Percentiles rank a stretch among this genome's conserved stretches.
phyloP scores from a whole-genome alignment of 2,113 vertebrate genomes.

The Gadus macrocephalus region DNA sequence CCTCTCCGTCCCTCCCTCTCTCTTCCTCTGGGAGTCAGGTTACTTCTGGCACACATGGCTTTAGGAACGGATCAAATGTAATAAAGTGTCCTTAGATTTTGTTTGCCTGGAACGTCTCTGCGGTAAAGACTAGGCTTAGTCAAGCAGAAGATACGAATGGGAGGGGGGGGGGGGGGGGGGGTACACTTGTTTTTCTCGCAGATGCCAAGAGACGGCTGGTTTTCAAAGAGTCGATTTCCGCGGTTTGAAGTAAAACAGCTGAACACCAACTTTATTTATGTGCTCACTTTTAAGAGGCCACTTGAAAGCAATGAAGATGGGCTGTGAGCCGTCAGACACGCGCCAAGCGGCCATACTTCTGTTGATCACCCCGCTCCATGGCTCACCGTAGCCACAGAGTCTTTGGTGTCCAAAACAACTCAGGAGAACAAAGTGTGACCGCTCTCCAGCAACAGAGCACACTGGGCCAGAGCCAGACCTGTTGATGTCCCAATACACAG shows the following conservation, averaged over 20 bases:
- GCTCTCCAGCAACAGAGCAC: no score
- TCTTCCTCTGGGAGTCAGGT: conserved; percentile 44
- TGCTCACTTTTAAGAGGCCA: conserved; percentile 22
- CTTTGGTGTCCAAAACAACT: no score
- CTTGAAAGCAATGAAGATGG: conserved; percentile 11
- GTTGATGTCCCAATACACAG: no score
- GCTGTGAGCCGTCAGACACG: no score
- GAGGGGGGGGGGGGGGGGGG: no score
- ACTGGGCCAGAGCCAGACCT: no score
- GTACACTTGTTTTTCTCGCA: no score
- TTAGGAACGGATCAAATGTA: conserved; percentile 51
- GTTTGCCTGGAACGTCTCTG: conserved; percentile 52
- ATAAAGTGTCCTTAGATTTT: conserved; percentile 58
- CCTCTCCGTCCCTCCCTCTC: conserved; percentile 1
- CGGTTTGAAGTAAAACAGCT: conserved; percentile 33
- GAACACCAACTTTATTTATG: conserved; percentile 19
- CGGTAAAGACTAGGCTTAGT: conserved; percentile 40
- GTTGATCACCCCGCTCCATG: no score
- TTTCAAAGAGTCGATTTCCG: conserved; percentile 40
- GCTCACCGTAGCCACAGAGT: no score
- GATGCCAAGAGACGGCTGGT: conserved; percentile 38
- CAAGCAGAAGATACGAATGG: no score
- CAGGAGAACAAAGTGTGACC: no score
- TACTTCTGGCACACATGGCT: conserved; percentile 53
- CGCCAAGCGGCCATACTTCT: no score